Percentiles rank a stretch among this genome's conserved stretches.
These are phyloP conservation scores for Gallinago paraguaiae DNA, from an alignment of 2,113 vertebrate species.

Conservation along the genomic window DNA sequence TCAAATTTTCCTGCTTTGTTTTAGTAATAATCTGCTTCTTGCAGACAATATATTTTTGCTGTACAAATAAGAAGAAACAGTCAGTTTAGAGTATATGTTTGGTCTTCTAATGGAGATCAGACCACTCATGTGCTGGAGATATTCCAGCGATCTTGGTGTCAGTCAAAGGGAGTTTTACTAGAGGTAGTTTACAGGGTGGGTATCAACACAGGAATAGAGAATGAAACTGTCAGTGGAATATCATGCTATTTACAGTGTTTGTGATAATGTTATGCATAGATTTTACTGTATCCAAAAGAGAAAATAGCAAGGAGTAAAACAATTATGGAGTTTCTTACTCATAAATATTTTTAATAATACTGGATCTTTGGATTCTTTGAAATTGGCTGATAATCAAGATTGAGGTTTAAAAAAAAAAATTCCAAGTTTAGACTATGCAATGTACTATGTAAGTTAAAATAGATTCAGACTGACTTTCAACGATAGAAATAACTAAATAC, in stretches of 20 bases:
- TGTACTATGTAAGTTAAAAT: background rate
- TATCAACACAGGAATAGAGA: background rate
- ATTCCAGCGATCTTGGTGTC: background rate
- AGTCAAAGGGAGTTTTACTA: background rate
- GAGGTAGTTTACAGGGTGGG: background rate
- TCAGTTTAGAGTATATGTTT: background rate
- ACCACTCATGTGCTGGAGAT: background rate
- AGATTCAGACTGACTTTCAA: background rate
- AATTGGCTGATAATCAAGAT: background rate
- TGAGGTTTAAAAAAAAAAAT: background rate
- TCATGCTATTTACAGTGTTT: background rate
- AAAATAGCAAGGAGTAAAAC: background rate
- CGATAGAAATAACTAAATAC: background rate
- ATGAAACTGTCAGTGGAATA: background rate
- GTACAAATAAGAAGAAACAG: background rate
- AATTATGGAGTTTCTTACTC: background rate
- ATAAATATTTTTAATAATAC: background rate
- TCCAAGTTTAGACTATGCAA: background rate
- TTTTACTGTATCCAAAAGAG: background rate
- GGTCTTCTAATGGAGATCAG: background rate
- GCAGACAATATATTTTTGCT: background rate
- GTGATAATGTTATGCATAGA: background rate
- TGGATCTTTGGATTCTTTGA: background rate
- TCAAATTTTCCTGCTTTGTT: background rate
- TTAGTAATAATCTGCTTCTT: background rate